phyloP scores from a whole-genome alignment of 1,140 invertebrate species.

The Pantala flavescens region DNA sequence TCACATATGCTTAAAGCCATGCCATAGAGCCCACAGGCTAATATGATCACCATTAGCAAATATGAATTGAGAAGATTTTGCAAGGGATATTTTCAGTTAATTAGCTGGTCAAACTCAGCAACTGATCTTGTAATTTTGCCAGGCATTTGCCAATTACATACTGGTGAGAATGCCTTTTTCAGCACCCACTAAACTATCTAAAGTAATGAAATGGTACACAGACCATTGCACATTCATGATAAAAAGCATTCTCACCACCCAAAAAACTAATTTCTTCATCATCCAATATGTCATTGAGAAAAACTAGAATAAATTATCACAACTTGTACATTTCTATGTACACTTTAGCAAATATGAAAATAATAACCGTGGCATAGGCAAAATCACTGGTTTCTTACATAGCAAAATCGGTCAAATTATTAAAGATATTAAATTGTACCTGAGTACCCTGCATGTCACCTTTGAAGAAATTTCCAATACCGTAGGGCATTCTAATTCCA shows the following conservation, averaged over 20 bases:
- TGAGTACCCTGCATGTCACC: slow-evolving; percentile 3
- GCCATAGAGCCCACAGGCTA: neutral
- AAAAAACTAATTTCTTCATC: neutral
- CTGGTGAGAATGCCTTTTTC: neutral
- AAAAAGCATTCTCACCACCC: neutral
- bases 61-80: neutral
- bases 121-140: neutral
- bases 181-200: neutral
- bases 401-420: neutral
- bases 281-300: neutral
- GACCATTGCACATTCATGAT: neutral
- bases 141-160: neutral
- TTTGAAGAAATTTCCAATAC: slow-evolving; percentile 4
- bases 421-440: slow-evolving; percentile 8
- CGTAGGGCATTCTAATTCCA: neutral
- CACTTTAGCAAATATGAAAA: neutral
- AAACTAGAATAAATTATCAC: slow-evolving; percentile 10
- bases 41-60: neutral
- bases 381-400: neutral
- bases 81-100: neutral
- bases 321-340: neutral
- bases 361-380: neutral
- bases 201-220: neutral
- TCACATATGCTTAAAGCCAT: neutral
- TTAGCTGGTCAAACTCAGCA: neutral